Evolutionary conservation across 2,888 invertebrate species (phyloP).

Genomic region (Nomada hirtipes): DNA sequence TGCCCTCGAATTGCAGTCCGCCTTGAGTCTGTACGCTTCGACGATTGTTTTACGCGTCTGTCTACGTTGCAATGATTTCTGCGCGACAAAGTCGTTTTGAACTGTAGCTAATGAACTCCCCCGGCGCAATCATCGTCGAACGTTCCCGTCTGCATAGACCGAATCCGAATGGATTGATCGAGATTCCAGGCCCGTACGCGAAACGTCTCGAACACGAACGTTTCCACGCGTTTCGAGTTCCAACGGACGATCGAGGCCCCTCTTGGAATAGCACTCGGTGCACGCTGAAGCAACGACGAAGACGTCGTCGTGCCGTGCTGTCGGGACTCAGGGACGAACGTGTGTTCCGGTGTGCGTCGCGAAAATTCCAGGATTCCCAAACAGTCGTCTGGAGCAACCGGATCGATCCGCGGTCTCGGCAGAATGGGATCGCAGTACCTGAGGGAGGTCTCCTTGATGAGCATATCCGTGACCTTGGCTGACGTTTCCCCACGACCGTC

Average conservation of each 20-base stretch:
- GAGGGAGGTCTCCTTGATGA: slow-evolving; percentile 83
- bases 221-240: slow-evolving; percentile 19
- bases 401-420: slow-evolving; percentile 42
- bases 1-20: background rate
- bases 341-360: slow-evolving; percentile 1
- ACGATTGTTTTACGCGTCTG: too few relatives aligned
- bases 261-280: slow-evolving; percentile 29
- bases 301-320: slow-evolving; percentile 17
- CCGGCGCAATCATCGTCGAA: background rate
- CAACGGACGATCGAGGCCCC: slow-evolving; percentile 20
- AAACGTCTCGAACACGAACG: background rate
- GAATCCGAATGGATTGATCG: background rate
- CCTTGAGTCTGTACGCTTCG: background rate
- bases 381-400: background rate
- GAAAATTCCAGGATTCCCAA: slow-evolving; percentile 40
- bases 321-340: slow-evolving; percentile 34
- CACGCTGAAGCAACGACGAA: background rate
- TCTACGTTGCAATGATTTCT: background rate
- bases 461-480: slow-evolving; percentile 76
- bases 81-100: background rate
- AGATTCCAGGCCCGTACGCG: slow-evolving; percentile 9
- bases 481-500: slow-evolving; percentile 61
- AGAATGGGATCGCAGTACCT: slow-evolving; percentile 74
- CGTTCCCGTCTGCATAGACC: background rate
- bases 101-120: background rate